phyloP scores from a whole-genome alignment of 2,888 invertebrate genomes.

The Calephelis perditalis region DNA sequence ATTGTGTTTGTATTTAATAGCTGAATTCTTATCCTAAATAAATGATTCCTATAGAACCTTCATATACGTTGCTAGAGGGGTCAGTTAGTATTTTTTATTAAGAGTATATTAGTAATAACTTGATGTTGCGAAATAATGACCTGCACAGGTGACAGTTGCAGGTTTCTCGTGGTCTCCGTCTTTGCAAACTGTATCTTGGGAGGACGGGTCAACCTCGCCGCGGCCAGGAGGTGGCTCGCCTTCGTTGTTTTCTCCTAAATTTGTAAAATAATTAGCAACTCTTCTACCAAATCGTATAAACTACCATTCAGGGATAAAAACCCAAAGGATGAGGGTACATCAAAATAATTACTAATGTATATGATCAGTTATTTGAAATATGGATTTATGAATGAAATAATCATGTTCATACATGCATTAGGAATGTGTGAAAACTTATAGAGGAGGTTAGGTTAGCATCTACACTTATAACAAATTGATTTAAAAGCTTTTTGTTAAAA shows the following conservation, averaged over 20 bases:
- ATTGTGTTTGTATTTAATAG: no score
- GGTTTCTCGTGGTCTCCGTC: conserved; percentile 80
- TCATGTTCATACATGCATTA: conserved; percentile 2
- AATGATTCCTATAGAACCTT: no score
- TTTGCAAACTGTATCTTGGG: conserved; percentile 72
- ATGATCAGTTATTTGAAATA: conserved; percentile 13
- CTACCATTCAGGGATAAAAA: neutral
- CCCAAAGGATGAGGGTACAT: neutral
- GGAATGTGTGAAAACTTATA: neutral
- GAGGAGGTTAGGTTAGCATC: neutral
- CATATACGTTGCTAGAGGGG: no score
- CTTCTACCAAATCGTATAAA: neutral
- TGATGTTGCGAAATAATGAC: conserved; percentile 42
- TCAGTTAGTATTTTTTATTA: neutral
- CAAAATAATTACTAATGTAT: neutral
- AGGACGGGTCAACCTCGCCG: conserved; percentile 51
- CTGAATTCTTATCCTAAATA: no score
- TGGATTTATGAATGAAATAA: neutral
- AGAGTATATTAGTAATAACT: conserved; percentile 1
- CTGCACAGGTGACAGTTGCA: conserved; percentile 84
- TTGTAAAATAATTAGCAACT: conserved; percentile 8
- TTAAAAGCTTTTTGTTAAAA: neutral
- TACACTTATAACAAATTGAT: neutral
- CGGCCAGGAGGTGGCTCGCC: conserved; percentile 60
- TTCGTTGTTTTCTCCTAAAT: conserved; percentile 52